Evolutionary conservation across 1,140 invertebrate species (phyloP).

Genomic region (Psix sp.): DNA sequence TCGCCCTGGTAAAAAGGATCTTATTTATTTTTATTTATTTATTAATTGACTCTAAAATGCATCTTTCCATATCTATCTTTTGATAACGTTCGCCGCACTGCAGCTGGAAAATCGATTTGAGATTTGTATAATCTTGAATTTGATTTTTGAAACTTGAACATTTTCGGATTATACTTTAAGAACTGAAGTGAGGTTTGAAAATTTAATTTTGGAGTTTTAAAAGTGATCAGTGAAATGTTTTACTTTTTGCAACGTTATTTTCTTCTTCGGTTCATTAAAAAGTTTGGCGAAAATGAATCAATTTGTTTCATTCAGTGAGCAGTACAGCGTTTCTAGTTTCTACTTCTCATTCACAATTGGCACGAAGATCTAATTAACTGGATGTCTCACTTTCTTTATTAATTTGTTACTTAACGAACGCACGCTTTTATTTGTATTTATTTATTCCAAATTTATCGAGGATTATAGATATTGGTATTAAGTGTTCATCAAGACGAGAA

Average conservation of each 20-base stretch:
- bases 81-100: slow-evolving; percentile 28
- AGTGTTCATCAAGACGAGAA: slow-evolving; percentile 9
- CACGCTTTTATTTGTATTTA: slow-evolving; percentile 21
- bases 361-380: slow-evolving; percentile 26
- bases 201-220: too few species aligned
- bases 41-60: slow-evolving; percentile 48
- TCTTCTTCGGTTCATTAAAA: too few species aligned
- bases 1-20: slow-evolving; percentile 73
- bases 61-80: slow-evolving; percentile 48
- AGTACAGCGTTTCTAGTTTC: slow-evolving; percentile 28
- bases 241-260: too few species aligned
- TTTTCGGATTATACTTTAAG: too few species aligned
- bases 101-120: not conserved
- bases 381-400: slow-evolving; percentile 40
- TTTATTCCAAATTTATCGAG: slow-evolving; percentile 43
- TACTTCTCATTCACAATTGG: slow-evolving; percentile 41
- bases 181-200: too few species aligned
- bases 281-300: too few species aligned
- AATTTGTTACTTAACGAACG: slow-evolving; percentile 25
- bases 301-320: too few species aligned
- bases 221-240: too few species aligned
- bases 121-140: not conserved
- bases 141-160: too few species aligned
- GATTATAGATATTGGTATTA: slow-evolving; percentile 1
- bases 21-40: slow-evolving; percentile 66